Evolutionary conservation across 2,113 vertebrate genomes (phyloP).

Genomic region (Cariama cristata): DNA sequence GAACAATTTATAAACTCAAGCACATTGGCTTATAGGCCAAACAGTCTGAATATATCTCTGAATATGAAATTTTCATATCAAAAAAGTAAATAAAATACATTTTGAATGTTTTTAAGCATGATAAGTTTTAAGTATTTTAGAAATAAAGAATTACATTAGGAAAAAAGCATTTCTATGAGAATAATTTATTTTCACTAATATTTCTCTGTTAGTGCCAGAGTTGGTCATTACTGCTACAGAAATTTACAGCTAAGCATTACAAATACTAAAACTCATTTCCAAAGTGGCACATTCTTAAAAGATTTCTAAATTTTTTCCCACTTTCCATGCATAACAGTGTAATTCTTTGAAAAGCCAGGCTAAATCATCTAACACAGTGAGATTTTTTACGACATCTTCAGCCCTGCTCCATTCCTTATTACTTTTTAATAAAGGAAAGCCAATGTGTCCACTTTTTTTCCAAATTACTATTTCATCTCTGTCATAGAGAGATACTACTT

Average conservation of each 20-base stretch:
- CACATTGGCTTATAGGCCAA: not conserved
- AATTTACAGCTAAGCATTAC: not conserved
- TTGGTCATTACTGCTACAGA: not conserved
- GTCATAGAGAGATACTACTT: not conserved
- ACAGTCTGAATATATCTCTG: not conserved
- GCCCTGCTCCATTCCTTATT: not conserved
- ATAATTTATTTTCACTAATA: not conserved
- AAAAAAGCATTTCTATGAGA: not conserved
- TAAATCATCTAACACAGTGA: not conserved
- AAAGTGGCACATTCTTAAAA: not conserved
- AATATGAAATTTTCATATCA: not conserved
- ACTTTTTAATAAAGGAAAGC: not conserved
- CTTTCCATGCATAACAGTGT: not conserved
- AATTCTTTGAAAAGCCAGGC: not conserved
- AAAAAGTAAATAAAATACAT: not conserved
- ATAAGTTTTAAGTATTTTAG: not conserved
- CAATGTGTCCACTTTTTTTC: fast-evolving
- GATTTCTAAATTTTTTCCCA: not conserved
- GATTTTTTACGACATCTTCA: not conserved
- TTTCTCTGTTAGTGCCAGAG: not conserved
- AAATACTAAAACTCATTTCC: not conserved
- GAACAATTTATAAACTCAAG: not conserved
- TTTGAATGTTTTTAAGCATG: not conserved
- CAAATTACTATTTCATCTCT: not conserved
- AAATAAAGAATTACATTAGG: not conserved